Evolutionary conservation across 2,888 invertebrate genomes (phyloP).

Genomic region (Ochropacha duplaris): DNA sequence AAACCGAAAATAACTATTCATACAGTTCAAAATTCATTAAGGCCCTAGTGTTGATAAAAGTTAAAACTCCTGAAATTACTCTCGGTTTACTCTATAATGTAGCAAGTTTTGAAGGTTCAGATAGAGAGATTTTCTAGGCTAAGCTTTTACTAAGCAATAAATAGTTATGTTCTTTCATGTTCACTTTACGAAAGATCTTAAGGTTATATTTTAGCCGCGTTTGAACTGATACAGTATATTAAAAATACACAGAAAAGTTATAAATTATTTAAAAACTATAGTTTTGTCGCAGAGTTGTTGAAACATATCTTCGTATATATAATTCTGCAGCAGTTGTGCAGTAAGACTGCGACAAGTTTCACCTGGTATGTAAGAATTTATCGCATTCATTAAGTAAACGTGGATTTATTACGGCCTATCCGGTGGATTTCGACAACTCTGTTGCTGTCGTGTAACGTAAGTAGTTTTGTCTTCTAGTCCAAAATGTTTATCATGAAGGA

Average conservation of each 20-base stretch:
- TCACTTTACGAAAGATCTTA: neutral
- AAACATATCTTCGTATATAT: neutral
- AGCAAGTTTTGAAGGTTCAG: neutral
- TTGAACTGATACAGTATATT: no score
- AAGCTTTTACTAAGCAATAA: neutral
- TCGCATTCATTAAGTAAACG: constrained; percentile 46
- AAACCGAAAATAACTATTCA: neutral
- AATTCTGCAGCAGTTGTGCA: constrained; percentile 24
- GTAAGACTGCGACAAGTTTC: constrained; percentile 31
- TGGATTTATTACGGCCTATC: constrained; percentile 38
- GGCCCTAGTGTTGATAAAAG: no score
- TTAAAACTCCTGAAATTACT: neutral
- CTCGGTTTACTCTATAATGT: neutral
- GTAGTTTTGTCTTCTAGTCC: constrained; percentile 17
- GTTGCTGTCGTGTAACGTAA: constrained; percentile 25
- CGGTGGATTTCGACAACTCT: constrained; percentile 39
- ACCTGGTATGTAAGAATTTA: constrained; percentile 48
- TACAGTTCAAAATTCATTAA: neutral
- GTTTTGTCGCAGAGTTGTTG: constrained; percentile 16
- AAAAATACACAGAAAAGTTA: neutral
- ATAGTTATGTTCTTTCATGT: neutral
- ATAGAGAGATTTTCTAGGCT: no score
- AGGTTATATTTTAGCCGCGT: no score
- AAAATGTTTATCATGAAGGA: neutral
- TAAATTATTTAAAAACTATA: neutral